These are phyloP conservation scores for Hofmannophila pseudospretella DNA, from an alignment of 2,888 invertebrate genomes.

Conservation along the genomic window DNA sequence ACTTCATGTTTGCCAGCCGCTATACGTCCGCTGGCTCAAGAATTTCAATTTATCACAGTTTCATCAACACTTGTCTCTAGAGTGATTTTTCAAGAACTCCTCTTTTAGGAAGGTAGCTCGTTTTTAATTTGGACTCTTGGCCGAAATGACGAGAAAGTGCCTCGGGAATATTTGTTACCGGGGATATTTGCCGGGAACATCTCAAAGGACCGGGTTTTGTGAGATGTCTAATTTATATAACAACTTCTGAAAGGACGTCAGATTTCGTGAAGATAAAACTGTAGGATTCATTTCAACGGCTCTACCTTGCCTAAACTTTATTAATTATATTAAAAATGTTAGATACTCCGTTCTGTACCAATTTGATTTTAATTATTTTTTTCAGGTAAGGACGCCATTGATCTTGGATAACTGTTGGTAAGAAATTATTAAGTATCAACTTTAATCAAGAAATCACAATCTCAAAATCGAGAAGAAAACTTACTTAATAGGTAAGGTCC, in stretches of 20 bases:
- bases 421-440: no score
- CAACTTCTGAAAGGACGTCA: constrained; percentile 6
- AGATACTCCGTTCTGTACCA: constrained; percentile 2
- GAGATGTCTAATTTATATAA: constrained; percentile 9
- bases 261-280: constrained; percentile 2
- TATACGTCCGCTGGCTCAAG: no score
- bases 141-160: constrained; percentile 21
- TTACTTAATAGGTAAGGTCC: no score
- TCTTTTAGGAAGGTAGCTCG: constrained; percentile 24
- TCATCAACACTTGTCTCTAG: neutral
- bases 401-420: no score
- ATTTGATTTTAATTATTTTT: no score
- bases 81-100: constrained; percentile 3
- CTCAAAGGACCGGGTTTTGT: constrained; percentile 11
- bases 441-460: no score
- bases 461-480: no score
- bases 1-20: no score
- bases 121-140: constrained; percentile 41
- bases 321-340: constrained; percentile 4
- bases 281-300: neutral
- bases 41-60: neutral
- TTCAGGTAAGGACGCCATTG: constrained; percentile 13
- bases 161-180: constrained; percentile 18
- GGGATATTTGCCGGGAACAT: constrained; percentile 10
- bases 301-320: neutral